Evolutionary conservation across 2,888 invertebrate species (phyloP), one percentile per base, ranked within the genome.

Genomic region (Carpatolechia fugitivella): DNA sequence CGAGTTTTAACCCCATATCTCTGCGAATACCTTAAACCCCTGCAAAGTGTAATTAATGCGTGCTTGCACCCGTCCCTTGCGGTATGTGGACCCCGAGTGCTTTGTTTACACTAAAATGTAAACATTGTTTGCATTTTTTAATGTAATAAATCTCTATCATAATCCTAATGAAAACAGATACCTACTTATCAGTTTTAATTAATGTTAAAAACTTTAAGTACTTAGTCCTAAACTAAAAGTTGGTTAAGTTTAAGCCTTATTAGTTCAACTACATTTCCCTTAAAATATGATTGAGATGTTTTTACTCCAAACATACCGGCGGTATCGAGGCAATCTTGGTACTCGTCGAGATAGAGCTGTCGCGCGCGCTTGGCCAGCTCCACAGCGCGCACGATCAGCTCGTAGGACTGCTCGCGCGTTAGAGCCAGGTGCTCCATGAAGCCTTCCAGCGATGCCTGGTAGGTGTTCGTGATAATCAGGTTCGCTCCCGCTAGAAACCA

Each of bases 381-480:
- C 0, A 95, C 97, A 4, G 96, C 94, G 56, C 92, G 92, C 69
- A 91, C 92, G 49, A 98, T 96, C 51, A 97, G 91, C 56, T 93
- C 91, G 62, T 93, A 86, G 56, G 95, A 94, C 70, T 95, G 92
- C 57, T 93, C 91, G 63, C 92, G 90, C 41, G 92, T 91, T 52
- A 97, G 78, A 24, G 93, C 92, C 59, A 97, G 86, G 82, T 96
- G 93, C 74, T 95, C 91, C 69, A 92, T 88, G 75, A 97, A 96
- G 5, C 97, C 95, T 52, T 92, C 92, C 55, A 95, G 89, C 53
- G 95, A 95, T 4, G 97, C 95, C 87, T 98, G 98, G 83, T 98
- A 98, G 41, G 97, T 97, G 71, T 96, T 95, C 36, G 98, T 97
- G 73, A 95, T 93, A 67, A 98, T 94, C 58, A 98, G 85, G 73